Evolutionary conservation across 2,797 vertebrate genomes (phyloP).

Genomic region (Myotis myotis): DNA sequence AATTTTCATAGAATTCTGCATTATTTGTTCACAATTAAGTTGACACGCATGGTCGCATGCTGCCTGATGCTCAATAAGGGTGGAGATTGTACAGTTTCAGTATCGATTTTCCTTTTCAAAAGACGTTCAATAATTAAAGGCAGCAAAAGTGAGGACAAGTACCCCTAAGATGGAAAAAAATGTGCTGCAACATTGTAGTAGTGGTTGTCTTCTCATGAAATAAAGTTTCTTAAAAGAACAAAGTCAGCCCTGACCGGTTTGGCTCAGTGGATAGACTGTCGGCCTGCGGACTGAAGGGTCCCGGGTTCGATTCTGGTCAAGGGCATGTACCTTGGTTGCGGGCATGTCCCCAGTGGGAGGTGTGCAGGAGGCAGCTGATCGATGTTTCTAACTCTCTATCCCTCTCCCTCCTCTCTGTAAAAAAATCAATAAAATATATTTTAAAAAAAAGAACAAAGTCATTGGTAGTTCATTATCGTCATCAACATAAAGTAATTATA

Average conservation of each 20-base stretch:
- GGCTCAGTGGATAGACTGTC: too few species aligned
- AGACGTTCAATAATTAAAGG: constrained; percentile 59
- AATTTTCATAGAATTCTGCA: constrained; percentile 75
- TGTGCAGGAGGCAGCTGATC: too few species aligned
- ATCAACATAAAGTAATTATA: background rate
- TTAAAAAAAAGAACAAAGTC: background rate
- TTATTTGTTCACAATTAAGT: constrained; percentile 70
- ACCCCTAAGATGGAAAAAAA: background rate
- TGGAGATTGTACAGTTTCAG: constrained; percentile 51
- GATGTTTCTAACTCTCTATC: too few species aligned
- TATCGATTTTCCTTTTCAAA: constrained; percentile 66
- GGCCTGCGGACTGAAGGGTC: too few species aligned
- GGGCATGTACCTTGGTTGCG: too few species aligned
- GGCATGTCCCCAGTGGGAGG: too few species aligned
- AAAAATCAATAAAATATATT: too few species aligned
- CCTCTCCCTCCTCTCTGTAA: too few species aligned
- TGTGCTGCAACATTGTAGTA: background rate
- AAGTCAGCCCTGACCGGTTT: background rate
- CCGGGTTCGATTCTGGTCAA: too few species aligned
- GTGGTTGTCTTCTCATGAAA: background rate
- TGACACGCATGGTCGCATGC: constrained; percentile 48
- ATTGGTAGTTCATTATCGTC: background rate
- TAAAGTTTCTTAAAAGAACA: background rate
- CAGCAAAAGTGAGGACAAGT: background rate
- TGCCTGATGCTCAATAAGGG: constrained; percentile 59